Evolutionary conservation across 2,888 invertebrate genomes (phyloP).

Genomic region (Biston stratarius): DNA sequence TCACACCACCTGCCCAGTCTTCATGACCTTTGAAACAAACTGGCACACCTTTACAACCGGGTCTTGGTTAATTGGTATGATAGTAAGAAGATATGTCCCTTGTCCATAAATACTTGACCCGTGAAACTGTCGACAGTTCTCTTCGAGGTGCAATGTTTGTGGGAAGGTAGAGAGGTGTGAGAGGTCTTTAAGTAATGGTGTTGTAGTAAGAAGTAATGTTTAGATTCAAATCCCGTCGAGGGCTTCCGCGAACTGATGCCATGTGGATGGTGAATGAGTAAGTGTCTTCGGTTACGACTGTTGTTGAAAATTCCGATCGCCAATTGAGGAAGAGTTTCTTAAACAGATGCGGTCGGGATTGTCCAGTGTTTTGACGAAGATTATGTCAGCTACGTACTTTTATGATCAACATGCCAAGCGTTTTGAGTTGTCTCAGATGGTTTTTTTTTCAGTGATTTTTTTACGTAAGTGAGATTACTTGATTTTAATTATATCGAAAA

Average conservation of each 20-base stretch:
- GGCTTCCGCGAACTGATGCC: slow-evolving; percentile 77
- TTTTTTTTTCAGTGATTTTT: too few species aligned
- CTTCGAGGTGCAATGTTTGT: slow-evolving; percentile 13
- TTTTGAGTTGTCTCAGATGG: not conserved
- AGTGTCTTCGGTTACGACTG: slow-evolving; percentile 41
- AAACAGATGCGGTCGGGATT: slow-evolving; percentile 33
- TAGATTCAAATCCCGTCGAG: slow-evolving; percentile 77
- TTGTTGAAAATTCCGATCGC: slow-evolving; percentile 57
- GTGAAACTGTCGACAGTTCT: not conserved
- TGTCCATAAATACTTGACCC: slow-evolving; percentile 18
- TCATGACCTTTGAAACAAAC: slow-evolving; percentile 41
- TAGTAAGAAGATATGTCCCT: slow-evolving; percentile 33
- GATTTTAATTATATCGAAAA: too few species aligned
- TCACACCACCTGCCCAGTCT: slow-evolving; percentile 58
- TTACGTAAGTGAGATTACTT: too few species aligned
- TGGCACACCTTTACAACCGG: slow-evolving; percentile 10
- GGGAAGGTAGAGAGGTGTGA: slow-evolving; percentile 35
- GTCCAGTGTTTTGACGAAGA: slow-evolving; percentile 25
- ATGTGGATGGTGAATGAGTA: slow-evolving; percentile 62
- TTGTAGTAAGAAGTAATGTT: slow-evolving; percentile 73
- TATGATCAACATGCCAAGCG: not conserved
- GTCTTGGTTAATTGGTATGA: slow-evolving; percentile 18
- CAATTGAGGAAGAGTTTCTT: slow-evolving; percentile 38
- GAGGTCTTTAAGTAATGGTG: slow-evolving; percentile 52
- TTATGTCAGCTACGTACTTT: not conserved